phyloP scores from a whole-genome alignment of 2,888 invertebrate species.

The Digitonthophagus gazella region DNA sequence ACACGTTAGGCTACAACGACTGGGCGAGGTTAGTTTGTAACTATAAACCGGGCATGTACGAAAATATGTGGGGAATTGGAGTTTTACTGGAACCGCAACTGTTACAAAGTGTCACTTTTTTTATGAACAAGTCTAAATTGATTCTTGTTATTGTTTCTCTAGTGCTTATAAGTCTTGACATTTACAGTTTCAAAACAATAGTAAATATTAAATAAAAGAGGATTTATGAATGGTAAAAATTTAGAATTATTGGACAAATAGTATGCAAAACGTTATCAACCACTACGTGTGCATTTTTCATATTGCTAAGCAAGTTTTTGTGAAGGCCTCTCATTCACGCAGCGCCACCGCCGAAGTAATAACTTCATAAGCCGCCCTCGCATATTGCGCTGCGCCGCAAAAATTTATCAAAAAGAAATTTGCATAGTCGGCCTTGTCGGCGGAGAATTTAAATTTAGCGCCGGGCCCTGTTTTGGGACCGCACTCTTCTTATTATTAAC shows the following conservation, averaged over 20 bases:
- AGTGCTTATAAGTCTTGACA: no score
- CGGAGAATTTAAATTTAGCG: conserved; percentile 11
- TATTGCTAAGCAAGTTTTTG: neutral
- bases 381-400: conserved; percentile 42
- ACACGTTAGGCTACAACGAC: neutral
- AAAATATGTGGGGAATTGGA: neutral
- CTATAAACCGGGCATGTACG: neutral
- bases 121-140: neutral
- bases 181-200: no score
- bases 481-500: neutral
- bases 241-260: neutral
- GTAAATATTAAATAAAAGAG: no score
- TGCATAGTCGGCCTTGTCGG: conserved; percentile 35
- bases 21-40: neutral
- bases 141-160: no score
- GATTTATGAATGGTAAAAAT: neutral
- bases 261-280: neutral
- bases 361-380: conserved; percentile 43
- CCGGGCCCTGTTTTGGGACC: neutral
- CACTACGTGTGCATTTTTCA: neutral
- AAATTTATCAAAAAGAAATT: conserved; percentile 45
- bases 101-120: neutral
- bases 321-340: neutral
- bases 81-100: neutral
- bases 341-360: conserved; percentile 33